phyloP scores from a whole-genome alignment of 2,797 vertebrate species.

The Antennarius maculatus region DNA sequence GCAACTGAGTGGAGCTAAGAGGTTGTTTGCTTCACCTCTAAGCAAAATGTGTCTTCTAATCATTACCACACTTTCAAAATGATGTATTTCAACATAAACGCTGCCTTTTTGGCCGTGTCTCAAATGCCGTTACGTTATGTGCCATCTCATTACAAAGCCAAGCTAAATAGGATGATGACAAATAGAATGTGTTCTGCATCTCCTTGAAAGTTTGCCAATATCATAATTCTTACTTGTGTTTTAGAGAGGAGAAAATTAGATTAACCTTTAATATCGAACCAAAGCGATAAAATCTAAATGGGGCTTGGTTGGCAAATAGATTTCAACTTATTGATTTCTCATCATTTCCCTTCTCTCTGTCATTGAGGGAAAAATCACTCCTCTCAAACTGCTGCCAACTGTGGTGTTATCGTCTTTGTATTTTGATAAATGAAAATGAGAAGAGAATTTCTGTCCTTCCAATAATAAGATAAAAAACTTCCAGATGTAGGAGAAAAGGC shows the following conservation, averaged over 20 bases:
- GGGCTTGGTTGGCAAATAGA: slow-evolving; percentile 71
- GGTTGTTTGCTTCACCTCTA: slow-evolving; percentile 61
- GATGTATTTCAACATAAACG: slow-evolving; percentile 50
- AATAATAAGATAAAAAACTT: slow-evolving; percentile 38
- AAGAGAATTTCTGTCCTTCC: slow-evolving; percentile 43
- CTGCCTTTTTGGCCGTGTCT: slow-evolving; percentile 51
- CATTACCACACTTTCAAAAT: slow-evolving; percentile 35
- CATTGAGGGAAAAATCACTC: slow-evolving; percentile 41
- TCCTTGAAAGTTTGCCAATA: slow-evolving; percentile 73
- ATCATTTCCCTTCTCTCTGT: slow-evolving; percentile 60
- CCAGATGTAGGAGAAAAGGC: no score
- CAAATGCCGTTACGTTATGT: slow-evolving; percentile 49
- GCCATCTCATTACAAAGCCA: slow-evolving; percentile 65
- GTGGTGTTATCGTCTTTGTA: slow-evolving; percentile 25
- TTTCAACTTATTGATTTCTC: slow-evolving; percentile 76
- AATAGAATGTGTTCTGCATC: slow-evolving; percentile 69
- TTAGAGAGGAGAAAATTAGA: slow-evolving; percentile 73
- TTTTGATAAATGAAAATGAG: slow-evolving; percentile 58
- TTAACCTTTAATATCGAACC: slow-evolving; percentile 82
- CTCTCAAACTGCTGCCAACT: slow-evolving; percentile 40
- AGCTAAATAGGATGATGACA: slow-evolving; percentile 75
- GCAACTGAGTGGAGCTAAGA: slow-evolving; percentile 33
- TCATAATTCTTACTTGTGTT: slow-evolving; percentile 76
- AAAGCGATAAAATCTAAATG: slow-evolving; percentile 77
- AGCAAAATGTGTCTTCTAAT: slow-evolving; percentile 37